Evolutionary conservation across 2,797 vertebrate genomes (phyloP).

Genomic region (Gallirallus australis): DNA sequence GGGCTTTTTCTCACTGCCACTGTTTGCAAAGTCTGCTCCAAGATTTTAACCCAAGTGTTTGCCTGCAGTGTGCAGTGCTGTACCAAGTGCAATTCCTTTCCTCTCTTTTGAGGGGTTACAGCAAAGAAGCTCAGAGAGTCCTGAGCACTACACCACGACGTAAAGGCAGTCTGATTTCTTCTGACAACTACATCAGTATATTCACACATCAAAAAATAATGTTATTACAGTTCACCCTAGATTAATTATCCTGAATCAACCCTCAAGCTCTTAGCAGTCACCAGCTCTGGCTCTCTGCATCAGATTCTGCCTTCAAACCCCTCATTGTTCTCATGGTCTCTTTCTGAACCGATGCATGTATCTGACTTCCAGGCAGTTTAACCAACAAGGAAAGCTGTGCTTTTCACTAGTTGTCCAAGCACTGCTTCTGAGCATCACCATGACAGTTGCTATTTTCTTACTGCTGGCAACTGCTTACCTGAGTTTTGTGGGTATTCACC

Average conservation of each 20-base stretch:
- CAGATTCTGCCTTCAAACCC: background rate
- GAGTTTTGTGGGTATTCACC: conserved; percentile 98
- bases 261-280: background rate
- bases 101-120: background rate
- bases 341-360: background rate
- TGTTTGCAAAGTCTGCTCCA: background rate
- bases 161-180: background rate
- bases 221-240: background rate
- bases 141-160: rapidly evolving
- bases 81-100: background rate
- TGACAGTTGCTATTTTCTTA: background rate
- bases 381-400: background rate
- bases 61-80: background rate
- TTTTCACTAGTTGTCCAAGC: background rate
- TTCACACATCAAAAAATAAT: background rate
- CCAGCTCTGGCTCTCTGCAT: background rate
- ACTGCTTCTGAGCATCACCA: background rate
- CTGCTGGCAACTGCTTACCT: conserved; percentile 75
- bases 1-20: background rate
- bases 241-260: background rate
- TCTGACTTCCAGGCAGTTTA: rapidly evolving
- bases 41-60: background rate
- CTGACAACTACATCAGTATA: background rate
- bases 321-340: rapidly evolving
- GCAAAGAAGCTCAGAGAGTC: background rate